Evolutionary conservation across 2,888 invertebrate genomes (phyloP).

Genomic region (Hypercompe scribonia): DNA sequence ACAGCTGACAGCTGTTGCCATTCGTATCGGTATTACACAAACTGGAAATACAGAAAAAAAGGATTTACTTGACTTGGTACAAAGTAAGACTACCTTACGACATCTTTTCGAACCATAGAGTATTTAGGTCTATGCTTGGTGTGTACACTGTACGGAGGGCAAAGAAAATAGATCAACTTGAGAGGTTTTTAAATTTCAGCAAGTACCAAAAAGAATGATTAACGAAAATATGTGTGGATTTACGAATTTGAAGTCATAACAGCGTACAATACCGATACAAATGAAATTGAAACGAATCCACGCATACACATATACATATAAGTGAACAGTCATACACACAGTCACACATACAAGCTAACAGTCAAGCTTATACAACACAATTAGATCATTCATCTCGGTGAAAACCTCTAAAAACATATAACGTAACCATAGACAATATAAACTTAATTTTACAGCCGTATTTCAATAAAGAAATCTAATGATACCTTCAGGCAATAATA

Average conservation of each 20-base stretch:
- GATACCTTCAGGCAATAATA: conserved; percentile 29
- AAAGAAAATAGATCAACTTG: not conserved
- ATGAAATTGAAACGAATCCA: conserved; percentile 58
- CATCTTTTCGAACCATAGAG: not conserved
- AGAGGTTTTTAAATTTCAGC: not conserved
- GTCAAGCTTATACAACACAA: conserved; percentile 57
- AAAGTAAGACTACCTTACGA: not conserved
- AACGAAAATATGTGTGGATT: not conserved
- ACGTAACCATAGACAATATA: conserved; percentile 71
- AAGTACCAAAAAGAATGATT: not conserved
- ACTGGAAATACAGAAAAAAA: not conserved
- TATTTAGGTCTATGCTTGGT: not conserved
- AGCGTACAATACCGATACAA: conserved; percentile 67
- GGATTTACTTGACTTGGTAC: not conserved
- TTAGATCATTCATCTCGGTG: conserved; percentile 59
- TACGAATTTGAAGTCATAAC: not conserved
- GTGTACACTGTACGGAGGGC: not conserved
- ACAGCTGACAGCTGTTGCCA: conserved; percentile 60
- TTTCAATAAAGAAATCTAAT: conserved; percentile 34
- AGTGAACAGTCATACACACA: conserved; percentile 42
- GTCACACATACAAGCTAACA: conserved; percentile 56
- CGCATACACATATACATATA: conserved; percentile 41
- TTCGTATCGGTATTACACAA: conserved; percentile 66
- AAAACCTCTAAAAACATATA: conserved; percentile 63
- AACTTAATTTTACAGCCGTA: conserved; percentile 69